phyloP scores from a whole-genome alignment of 2,797 vertebrate species.

The Mastacembelus armatus region DNA sequence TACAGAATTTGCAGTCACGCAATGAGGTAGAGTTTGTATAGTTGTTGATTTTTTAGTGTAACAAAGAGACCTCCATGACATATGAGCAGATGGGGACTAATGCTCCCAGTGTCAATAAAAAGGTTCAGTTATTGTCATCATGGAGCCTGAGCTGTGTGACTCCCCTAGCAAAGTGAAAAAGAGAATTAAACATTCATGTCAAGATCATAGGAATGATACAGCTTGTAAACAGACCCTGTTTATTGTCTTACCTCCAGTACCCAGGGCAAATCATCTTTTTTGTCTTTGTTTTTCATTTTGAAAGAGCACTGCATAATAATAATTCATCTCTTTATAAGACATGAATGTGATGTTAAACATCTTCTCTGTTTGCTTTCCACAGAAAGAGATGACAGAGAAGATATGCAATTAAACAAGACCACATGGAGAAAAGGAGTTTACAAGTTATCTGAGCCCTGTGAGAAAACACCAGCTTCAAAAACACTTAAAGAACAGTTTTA shows the following conservation, averaged over 20 bases:
- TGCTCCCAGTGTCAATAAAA: constrained; percentile 44
- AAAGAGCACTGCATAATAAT: constrained; percentile 2
- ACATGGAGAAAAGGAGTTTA: constrained; percentile 59
- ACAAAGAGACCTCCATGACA: constrained; percentile 24
- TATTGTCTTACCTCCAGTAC: constrained; percentile 7
- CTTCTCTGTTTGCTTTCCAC: constrained; percentile 71
- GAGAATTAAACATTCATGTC: constrained; percentile 39
- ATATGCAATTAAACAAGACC: constrained; percentile 93
- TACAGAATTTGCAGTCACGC: constrained; percentile 25
- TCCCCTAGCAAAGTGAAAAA: constrained; percentile 18
- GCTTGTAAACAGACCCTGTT: constrained; percentile 15
- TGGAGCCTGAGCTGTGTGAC: constrained; percentile 5
- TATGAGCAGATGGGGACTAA: constrained; percentile 36
- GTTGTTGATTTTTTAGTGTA: constrained; percentile 31
- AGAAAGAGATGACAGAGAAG: constrained; percentile 97
- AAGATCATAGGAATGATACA: constrained; percentile 3
- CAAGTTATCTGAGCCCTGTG: constrained; percentile 64
- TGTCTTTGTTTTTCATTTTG: background rate
- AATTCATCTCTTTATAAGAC: constrained; percentile 10
- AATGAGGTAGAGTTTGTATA: constrained; percentile 22
- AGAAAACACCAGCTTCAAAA: constrained; percentile 56
- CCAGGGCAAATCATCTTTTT: background rate
- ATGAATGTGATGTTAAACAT: constrained; percentile 27
- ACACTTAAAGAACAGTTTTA: constrained; percentile 44
- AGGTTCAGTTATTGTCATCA: constrained; percentile 42